phyloP scores from a whole-genome alignment of 2,797 vertebrate species.

The Alectoris magna region DNA sequence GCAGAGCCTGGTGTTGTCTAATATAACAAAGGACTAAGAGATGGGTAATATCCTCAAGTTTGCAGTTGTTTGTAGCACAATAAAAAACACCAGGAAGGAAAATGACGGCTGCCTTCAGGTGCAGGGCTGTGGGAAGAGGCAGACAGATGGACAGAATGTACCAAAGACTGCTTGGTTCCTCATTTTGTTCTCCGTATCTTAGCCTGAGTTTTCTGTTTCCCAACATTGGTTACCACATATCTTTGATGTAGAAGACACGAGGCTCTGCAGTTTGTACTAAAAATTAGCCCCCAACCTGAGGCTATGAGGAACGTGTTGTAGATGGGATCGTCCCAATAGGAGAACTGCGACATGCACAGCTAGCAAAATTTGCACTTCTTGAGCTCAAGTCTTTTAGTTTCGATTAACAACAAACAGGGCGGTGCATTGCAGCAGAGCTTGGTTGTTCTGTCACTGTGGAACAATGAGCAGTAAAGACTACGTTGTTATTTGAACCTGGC shows the following conservation, averaged over 20 bases:
- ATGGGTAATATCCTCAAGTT: neutral
- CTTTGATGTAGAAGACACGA: neutral
- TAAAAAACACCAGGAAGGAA: neutral
- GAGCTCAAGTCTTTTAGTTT: neutral
- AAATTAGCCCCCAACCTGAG: neutral
- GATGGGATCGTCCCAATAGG: neutral
- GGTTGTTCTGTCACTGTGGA: neutral
- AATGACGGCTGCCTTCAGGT: accelerated
- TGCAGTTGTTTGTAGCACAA: neutral
- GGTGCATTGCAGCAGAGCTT: neutral
- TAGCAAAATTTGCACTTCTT: neutral
- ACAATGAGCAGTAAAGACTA: constrained; percentile 2
- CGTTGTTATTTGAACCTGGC: constrained; percentile 12
- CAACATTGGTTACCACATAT: neutral
- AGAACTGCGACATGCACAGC: neutral
- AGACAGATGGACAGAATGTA: neutral
- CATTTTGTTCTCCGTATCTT: neutral
- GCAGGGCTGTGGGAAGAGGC: neutral
- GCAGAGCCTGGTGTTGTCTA: neutral
- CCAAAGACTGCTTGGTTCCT: accelerated
- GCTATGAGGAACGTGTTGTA: neutral
- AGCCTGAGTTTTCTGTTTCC: neutral
- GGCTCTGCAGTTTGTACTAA: neutral
- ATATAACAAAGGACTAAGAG: neutral
- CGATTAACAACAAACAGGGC: neutral